Evolutionary conservation across 2,797 vertebrate genomes (phyloP).

Genomic region (Pangasius djambal): DNA sequence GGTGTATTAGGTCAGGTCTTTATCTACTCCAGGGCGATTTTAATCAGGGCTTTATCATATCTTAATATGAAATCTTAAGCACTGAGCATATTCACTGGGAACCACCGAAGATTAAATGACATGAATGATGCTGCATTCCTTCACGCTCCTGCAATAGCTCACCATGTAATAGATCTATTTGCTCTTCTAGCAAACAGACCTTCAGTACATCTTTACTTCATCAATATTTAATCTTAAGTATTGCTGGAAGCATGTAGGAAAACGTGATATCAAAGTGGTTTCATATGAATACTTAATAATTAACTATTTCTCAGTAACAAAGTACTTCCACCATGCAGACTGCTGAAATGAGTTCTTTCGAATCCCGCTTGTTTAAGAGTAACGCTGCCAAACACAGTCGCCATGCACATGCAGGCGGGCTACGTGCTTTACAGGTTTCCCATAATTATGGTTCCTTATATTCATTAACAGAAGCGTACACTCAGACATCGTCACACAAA

Average conservation of each 20-base stretch:
- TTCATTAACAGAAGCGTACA: background rate
- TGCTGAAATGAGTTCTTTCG: constrained; percentile 6
- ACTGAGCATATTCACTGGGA: background rate
- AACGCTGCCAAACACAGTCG: background rate
- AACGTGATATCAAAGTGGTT: constrained; percentile 49
- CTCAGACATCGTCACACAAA: background rate
- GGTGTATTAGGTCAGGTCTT: background rate
- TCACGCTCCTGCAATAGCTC: background rate
- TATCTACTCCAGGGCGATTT: constrained; percentile 2
- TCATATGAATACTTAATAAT: constrained; percentile 51
- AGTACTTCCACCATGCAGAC: constrained; percentile 20
- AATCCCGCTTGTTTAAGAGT: background rate
- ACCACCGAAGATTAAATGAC: background rate
- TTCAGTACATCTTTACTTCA: constrained; percentile 65
- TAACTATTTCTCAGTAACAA: constrained; percentile 40
- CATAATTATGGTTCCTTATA: background rate
- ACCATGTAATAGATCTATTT: constrained; percentile 1
- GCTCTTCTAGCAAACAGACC: constrained; percentile 28
- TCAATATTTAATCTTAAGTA: constrained; percentile 71
- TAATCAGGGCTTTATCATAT: background rate
- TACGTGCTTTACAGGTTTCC: no score
- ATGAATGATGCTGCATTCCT: background rate
- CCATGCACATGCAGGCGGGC: no score
- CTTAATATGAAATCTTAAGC: background rate
- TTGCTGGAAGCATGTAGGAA: constrained; percentile 52